These are phyloP conservation scores for Ispidina lecontei DNA, from an alignment of 2,797 vertebrate species.

Conservation along the genomic window DNA sequence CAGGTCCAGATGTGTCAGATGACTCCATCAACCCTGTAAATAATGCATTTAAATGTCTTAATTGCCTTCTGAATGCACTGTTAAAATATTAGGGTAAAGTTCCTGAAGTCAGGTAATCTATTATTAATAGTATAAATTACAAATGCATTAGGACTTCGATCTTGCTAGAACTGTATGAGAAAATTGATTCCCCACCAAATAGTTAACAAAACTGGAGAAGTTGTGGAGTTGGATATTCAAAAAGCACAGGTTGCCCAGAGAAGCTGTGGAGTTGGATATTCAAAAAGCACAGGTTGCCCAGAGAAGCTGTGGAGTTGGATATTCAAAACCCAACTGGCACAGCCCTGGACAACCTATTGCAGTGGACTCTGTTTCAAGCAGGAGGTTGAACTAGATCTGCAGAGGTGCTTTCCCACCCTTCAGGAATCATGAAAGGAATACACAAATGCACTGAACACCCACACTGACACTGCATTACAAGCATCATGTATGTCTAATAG, in stretches of 20 bases:
- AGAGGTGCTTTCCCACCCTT: background rate
- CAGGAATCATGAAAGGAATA: background rate
- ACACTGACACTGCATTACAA: background rate
- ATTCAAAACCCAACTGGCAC: background rate
- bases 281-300: background rate
- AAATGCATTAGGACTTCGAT: background rate
- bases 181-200: no score
- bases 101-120: background rate
- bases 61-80: background rate
- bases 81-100: background rate
- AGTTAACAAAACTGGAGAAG: no score
- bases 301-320: background rate
- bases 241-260: background rate
- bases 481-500: background rate
- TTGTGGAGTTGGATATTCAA: background rate
- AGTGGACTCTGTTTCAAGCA: background rate
- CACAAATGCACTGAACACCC: background rate
- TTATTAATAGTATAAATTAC: background rate
- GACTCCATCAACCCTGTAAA: background rate
- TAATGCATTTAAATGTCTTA: slow-evolving; percentile 13
- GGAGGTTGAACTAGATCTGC: background rate
- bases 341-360: background rate
- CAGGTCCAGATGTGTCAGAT: background rate
- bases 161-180: background rate
- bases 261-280: background rate